Conservation (phyloP, 2,888 invertebrate species). For the Metellina segmentata region DNA sequence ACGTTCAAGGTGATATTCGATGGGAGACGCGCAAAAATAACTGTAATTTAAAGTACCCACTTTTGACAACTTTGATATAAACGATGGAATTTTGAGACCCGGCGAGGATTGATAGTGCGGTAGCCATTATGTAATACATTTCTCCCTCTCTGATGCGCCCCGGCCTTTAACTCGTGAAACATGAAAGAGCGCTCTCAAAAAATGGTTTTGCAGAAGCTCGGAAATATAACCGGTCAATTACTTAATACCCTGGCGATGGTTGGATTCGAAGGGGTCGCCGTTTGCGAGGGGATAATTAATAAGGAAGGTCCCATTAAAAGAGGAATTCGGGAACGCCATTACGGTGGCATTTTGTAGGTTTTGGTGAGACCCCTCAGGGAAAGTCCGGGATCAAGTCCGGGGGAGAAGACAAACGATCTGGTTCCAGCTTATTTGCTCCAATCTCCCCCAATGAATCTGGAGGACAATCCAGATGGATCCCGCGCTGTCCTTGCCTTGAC, state of each 20-base stretch:
- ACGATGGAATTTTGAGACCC: conserved; percentile 66
- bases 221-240: conserved; percentile 36
- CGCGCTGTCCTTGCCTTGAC: conserved; percentile 53
- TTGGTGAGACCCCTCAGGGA: conserved; percentile 14
- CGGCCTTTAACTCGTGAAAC: conserved; percentile 15
- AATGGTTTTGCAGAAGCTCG: conserved; percentile 28
- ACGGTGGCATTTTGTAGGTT: conserved; percentile 28
- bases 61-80: conserved; percentile 74
- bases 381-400: conserved; percentile 23
- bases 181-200: conserved; percentile 56
- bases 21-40: conserved; percentile 64
- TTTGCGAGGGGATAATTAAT: background rate
- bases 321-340: too few species aligned
- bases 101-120: conserved; percentile 56
- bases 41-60: conserved; percentile 72
- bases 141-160: background rate
- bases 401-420: conserved; percentile 60
- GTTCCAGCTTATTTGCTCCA: conserved; percentile 74
- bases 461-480: conserved; percentile 67
- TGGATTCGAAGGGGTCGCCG: background rate
- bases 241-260: conserved; percentile 29
- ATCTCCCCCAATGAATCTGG: conserved; percentile 57
- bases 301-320: too few species aligned
- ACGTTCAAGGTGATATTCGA: conserved; percentile 71
- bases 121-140: conserved; percentile 45